Evolutionary conservation across 2,113 vertebrate genomes (phyloP).

Genomic region (Lagenorhynchus albirostris): DNA sequence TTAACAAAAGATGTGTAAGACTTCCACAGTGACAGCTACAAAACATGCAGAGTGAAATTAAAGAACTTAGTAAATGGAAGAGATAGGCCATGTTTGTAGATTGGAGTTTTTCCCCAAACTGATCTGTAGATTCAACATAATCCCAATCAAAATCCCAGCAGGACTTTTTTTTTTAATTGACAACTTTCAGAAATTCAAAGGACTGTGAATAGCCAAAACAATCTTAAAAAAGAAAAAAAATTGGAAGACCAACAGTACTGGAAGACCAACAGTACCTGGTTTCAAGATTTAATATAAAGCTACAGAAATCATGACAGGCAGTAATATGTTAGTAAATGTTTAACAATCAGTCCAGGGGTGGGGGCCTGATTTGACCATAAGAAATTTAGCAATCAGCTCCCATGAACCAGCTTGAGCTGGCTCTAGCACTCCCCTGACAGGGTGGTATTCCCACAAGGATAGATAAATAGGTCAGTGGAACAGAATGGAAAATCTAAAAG

Average conservation of each 20-base stretch:
- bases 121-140: neutral
- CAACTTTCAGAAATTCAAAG: neutral
- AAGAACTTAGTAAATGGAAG: neutral
- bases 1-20: neutral
- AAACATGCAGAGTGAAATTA: neutral
- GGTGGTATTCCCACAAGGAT: neutral
- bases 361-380: neutral
- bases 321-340: neutral
- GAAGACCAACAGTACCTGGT: neutral
- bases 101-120: neutral
- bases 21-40: neutral
- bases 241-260: neutral
- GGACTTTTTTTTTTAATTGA: neutral
- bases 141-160: neutral
- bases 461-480: neutral
- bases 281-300: neutral
- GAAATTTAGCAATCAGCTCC: neutral
- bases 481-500: neutral
- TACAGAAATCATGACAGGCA: neutral
- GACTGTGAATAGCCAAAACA: neutral
- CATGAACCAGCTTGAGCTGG: neutral
- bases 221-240: neutral
- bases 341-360: neutral
- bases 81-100: neutral
- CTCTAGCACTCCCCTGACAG: neutral